Conservation (phyloP, 2,113 vertebrate species). For the Eubucco bourcierii region DNA sequence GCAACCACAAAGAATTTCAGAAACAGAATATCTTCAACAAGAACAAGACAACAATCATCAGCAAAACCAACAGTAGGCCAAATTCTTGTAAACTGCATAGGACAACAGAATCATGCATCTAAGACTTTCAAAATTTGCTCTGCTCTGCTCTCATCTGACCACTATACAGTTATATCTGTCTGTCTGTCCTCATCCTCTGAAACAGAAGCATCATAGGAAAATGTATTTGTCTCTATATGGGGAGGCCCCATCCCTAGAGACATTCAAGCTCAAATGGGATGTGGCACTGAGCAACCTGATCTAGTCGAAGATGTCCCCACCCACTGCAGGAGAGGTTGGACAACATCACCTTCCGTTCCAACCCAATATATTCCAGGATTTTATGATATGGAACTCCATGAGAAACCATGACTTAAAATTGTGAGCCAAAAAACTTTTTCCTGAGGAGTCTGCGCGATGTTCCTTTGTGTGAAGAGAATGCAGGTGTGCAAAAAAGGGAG, state of each 20-base stretch:
- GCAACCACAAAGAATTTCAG: not conserved
- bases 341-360: too few relatives aligned
- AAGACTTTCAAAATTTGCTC: not conserved
- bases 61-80: not conserved
- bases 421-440: not conserved
- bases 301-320: too few relatives aligned
- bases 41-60: not conserved
- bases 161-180: not conserved
- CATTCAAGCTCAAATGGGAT: too few relatives aligned
- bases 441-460: not conserved
- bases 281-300: too few relatives aligned
- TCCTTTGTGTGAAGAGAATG: not conserved
- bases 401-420: not conserved
- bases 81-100: not conserved
- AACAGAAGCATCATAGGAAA: not conserved
- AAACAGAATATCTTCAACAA: not conserved
- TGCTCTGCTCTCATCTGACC: not conserved
- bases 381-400: not conserved
- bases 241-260: too few relatives aligned
- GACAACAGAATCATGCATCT: not conserved
- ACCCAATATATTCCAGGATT: too few relatives aligned
- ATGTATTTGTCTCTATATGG: not conserved
- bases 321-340: too few relatives aligned
- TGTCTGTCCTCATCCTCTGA: not conserved
- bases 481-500: not conserved